Evolutionary conservation across 92 coral and sea anemone genomes (phyloP), one percentile per base, ranked within the genome.

Genomic region (Bergia sp.): DNA sequence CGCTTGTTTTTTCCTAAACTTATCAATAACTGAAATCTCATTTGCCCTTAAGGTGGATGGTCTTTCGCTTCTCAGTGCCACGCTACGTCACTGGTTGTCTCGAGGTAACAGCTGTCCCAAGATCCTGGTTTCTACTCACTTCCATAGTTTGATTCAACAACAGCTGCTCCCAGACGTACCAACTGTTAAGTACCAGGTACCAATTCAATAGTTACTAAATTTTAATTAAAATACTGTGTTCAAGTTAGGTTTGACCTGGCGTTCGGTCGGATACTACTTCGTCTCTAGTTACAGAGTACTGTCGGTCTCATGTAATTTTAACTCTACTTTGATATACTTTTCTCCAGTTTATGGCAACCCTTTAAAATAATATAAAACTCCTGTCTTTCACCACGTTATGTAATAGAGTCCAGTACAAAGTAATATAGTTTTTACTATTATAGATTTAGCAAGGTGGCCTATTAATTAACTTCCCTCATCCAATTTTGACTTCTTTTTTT

Each of bases 111-210:
- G 76, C 87, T 97, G 99, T 80, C 99, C 99, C 16, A 96, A 95
- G 77, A 91, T 86, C 3, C 88, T 96, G 45, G 94, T 97, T 37
- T 97, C 99, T 0, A 97, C 99, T 41, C 99, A 97, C 86, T 97
- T 97, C 74, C 99, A 97, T 86, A 91, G 99, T 86, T 93, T 97
- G 43, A 91, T 97, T 81, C 93, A 94, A 86, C 98, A 97, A 86
- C 93, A 93, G 50, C 96, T 97, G 7, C 80, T 97, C 15, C 99
- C 98, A 44, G 89, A 91, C 44, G 92, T 95, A 37, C 89, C 97
- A 38, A 85, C 95, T 40, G 87, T 97, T 57, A 89, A 92, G 45
- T 97, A 94, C 79, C 99, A 97, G 99, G 99, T 95, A 90, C 21
- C 13, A 40, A 7, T 49, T 15, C 13, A 40, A 7, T 49, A 37